Evolutionary conservation across 2,888 invertebrate species (phyloP).

Genomic region (Phorcus lineatus): DNA sequence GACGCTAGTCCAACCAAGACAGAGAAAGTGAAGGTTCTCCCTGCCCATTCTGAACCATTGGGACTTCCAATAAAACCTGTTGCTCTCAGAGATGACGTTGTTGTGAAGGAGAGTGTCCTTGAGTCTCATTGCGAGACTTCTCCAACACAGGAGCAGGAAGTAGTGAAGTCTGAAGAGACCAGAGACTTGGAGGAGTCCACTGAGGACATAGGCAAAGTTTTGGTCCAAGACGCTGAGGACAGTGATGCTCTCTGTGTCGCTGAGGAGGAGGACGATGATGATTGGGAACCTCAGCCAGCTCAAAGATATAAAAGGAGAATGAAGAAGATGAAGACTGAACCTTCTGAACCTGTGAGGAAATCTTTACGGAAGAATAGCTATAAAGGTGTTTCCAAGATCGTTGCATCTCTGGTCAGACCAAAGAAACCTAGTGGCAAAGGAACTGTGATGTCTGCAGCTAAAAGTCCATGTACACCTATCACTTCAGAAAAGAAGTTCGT

Average conservation of each 20-base stretch:
- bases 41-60: too few species aligned
- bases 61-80: too few species aligned
- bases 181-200: too few species aligned
- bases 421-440: neutral
- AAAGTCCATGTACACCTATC: neutral
- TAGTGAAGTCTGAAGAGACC: too few species aligned
- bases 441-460: neutral
- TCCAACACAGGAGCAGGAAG: too few species aligned
- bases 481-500: neutral
- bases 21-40: too few species aligned
- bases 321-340: neutral
- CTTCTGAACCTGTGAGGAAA: neutral
- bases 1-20: too few species aligned
- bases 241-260: neutral
- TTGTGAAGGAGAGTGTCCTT: too few species aligned
- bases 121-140: too few species aligned
- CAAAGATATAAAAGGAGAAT: too few species aligned
- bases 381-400: slow-evolving; percentile 3
- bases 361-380: neutral
- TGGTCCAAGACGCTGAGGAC: neutral
- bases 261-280: neutral
- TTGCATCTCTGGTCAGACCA: neutral
- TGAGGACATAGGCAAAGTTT: too few species aligned
- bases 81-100: too few species aligned
- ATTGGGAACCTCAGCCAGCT: neutral